Conservation (phyloP, 37 sponge, comb jelly and placozoan species). For the Petrosia ficiformis region DNA sequence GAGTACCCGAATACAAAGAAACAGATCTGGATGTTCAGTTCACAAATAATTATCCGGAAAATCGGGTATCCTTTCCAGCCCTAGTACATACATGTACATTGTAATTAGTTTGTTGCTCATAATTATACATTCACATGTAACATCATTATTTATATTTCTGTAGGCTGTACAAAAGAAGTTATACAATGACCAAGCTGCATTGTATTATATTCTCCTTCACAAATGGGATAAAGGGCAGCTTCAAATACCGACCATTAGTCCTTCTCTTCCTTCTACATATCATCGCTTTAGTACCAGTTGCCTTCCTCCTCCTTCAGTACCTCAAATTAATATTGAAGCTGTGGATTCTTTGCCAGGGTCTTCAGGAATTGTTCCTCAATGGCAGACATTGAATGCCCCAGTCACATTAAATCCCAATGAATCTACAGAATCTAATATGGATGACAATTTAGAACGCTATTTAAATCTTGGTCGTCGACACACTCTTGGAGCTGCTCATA, state of each 20-base stretch:
- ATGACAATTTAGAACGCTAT: conserved; percentile 63
- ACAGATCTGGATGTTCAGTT: no score
- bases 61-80: no score
- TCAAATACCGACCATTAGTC: conserved; percentile 3
- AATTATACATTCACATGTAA: neutral
- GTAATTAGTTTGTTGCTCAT: neutral
- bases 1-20: no score
- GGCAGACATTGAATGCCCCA: neutral
- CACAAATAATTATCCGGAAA: no score
- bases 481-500: conserved; percentile 66
- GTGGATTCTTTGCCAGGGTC: neutral
- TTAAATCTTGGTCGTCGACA: conserved; percentile 60
- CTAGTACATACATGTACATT: neutral
- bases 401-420: neutral
- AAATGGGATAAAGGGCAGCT: conserved; percentile 60
- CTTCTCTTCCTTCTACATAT: no score
- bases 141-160: no score
- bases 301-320: conserved; percentile 22
- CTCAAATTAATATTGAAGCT: conserved; percentile 30
- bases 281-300: conserved; percentile 26
- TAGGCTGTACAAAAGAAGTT: conserved; percentile 65
- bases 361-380: conserved; percentile 8
- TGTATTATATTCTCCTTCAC: conserved; percentile 75
- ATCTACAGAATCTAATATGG: conserved; percentile 19
- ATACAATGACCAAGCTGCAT: conserved; percentile 73